Conservation (phyloP, 2,888 invertebrate genomes). For the Sicus ferrugineus region DNA sequence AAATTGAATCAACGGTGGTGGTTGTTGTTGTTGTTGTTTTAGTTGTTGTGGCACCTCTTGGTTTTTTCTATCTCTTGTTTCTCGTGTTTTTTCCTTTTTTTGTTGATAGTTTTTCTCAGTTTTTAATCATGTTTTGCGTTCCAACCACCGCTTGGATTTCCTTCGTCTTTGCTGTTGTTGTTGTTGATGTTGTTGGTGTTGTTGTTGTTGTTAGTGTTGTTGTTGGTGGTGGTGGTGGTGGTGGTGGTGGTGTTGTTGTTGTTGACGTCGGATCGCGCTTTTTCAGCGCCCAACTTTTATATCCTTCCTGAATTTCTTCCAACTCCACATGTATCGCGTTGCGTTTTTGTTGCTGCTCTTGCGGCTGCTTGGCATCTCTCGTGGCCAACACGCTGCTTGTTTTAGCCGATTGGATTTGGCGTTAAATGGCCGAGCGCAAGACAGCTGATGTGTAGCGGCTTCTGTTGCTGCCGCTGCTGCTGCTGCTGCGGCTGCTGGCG, state of each 20-base stretch:
- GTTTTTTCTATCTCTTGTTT: not conserved
- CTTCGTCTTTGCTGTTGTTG: conserved; percentile 36
- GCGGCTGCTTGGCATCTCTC: not conserved
- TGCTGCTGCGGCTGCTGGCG: conserved; percentile 4
- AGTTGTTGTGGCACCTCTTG: conserved; percentile 22
- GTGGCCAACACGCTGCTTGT: conserved; percentile 14
- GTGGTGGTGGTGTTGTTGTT: too few relatives aligned
- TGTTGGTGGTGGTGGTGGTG: conserved; percentile 35
- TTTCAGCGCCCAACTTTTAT: not conserved
- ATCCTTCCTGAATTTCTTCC: not conserved
- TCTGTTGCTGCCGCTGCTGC: too few relatives aligned
- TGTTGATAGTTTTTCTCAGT: conserved; percentile 28
- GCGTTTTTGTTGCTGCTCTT: not conserved
- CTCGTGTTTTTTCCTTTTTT: conserved; percentile 51
- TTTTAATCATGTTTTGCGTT: not conserved
- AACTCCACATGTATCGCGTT: not conserved
- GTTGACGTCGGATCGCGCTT: not conserved
- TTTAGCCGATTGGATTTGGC: conserved; percentile 29
- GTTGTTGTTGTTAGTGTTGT: conserved; percentile 22
- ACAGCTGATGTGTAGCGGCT: too few relatives aligned
- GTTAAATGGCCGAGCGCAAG: conserved; percentile 23
- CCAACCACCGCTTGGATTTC: conserved; percentile 39
- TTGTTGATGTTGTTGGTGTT: conserved; percentile 36
- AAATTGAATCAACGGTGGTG: conserved; percentile 7
- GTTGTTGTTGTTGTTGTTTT: conserved; percentile 35